phyloP scores from a whole-genome alignment of 1,140 invertebrate species.

The Drosophila erecta region DNA sequence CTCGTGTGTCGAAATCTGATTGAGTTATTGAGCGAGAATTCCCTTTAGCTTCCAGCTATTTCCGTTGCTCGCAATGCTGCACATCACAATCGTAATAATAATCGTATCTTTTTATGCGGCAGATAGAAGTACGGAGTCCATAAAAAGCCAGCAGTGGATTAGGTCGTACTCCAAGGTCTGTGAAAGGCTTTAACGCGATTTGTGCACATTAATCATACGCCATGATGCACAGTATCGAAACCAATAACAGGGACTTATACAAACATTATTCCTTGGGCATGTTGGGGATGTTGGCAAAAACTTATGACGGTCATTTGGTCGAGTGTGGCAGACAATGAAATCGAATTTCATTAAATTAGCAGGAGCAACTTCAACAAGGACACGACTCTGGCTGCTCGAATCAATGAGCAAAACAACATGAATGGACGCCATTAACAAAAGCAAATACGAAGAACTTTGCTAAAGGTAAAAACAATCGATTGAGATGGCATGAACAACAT shows the following conservation, averaged over 20 bases:
- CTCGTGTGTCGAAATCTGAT: slow-evolving; percentile 64
- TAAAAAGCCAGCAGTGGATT: slow-evolving; percentile 43
- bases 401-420: slow-evolving; percentile 56
- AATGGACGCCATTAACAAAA: slow-evolving; percentile 43
- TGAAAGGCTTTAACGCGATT: slow-evolving; percentile 72
- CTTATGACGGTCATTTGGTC: slow-evolving; percentile 62
- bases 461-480: slow-evolving; percentile 63
- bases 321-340: slow-evolving; percentile 52
- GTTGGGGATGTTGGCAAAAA: slow-evolving; percentile 1
- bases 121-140: slow-evolving; percentile 43
- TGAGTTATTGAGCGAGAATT: slow-evolving; percentile 78
- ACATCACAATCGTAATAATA: slow-evolving; percentile 70
- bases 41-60: slow-evolving; percentile 33
- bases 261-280: slow-evolving; percentile 37
- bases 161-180: slow-evolving; percentile 2
- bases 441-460: slow-evolving; percentile 23
- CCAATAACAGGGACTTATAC: slow-evolving; percentile 50
- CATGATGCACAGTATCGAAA: slow-evolving; percentile 51
- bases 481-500: slow-evolving; percentile 13
- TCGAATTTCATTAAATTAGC: slow-evolving; percentile 61
- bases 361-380: slow-evolving; percentile 25
- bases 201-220: slow-evolving; percentile 78
- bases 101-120: slow-evolving; percentile 65
- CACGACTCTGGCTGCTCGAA: slow-evolving; percentile 45
- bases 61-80: slow-evolving; percentile 34